Base-by-base conservation (phyloP, 2,797 vertebrate genomes). In the Catostomus latipinnis region DNA sequence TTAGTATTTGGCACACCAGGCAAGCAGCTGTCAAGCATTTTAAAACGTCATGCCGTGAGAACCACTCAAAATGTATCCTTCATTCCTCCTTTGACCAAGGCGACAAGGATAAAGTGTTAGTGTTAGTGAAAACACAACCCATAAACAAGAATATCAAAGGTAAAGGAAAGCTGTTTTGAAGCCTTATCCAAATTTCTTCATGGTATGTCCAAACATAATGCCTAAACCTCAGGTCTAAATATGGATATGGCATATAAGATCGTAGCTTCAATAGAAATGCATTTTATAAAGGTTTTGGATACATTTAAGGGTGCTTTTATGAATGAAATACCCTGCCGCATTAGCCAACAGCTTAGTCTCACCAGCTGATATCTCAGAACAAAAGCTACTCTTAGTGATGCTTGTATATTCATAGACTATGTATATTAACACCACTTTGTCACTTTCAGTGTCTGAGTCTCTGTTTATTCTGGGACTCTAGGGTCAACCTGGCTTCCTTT, bases 1-100 rank as follows among this genome's bases (percentile, higher is more conserved):
- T 82, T 76, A 79, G 88, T 88, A 88, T 90, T 90, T 90, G 90
- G 89, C 91, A 91, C 87, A 87, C 87, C 87, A 87, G 90, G 84
- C 78, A 73, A 78, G 67, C 75, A 49, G 68, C 78, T 84, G 81
- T 83, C 81, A 81, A 81, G 78, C 84, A 76, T 34, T 85, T 78
- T 74, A 85, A 63, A 58, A 73, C 14, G 50, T 81, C 82, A 87
- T 85, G 84, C 83, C 65, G 78, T 82, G 56, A 84, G 86, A 82
- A 76, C 71, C 76, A 79, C 77, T 67, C 81, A 50, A 81, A 83
- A 79, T 86, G 81, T 73, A 83, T 84, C 83, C 75, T 34, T 83
- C 81, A 56, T 81, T 76, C 72, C 67, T 73, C 69, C 78, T 81
- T 82, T 82, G 52, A 80, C 73, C 76, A 80, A 78, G 81, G 71